Percentiles rank a stretch among this genome's conserved stretches.
phyloP scores from a whole-genome alignment of 2,797 vertebrate genomes.

The Peromyscus attwateri region DNA sequence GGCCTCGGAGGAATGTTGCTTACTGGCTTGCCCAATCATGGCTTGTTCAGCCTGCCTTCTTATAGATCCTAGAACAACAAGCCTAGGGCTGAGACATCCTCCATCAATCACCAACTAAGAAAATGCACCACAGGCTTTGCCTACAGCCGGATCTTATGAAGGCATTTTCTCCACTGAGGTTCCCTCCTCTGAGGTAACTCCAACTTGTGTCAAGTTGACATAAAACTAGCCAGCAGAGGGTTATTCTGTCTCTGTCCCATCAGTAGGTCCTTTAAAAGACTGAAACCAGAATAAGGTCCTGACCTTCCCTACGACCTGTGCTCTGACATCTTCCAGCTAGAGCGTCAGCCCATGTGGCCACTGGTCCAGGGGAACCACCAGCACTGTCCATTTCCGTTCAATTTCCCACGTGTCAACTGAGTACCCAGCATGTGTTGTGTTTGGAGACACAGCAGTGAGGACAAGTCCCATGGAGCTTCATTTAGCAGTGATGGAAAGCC shows the following conservation, averaged over 20 bases:
- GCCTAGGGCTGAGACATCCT: not conserved
- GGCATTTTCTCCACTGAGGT: not conserved
- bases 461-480: not conserved
- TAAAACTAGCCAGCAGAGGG: not conserved
- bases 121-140: not conserved
- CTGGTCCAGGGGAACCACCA: not conserved
- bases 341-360: not conserved
- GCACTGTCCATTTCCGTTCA: not conserved
- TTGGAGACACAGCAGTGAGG: not conserved
- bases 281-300: conserved; percentile 25
- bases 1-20: not conserved
- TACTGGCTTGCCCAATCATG: not conserved
- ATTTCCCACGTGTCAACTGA: not conserved
- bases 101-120: not conserved
- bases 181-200: not conserved
- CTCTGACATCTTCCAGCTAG: not conserved
- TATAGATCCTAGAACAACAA: not conserved
- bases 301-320: not conserved
- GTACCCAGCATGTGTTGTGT: not conserved
- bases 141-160: not conserved
- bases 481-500: not conserved
- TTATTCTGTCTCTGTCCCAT: not conserved
- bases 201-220: not conserved
- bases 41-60: not conserved
- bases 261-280: not conserved